These are phyloP conservation scores for Pemphredon lugubris DNA, from an alignment of 2,888 invertebrate species.

Conservation along the genomic window DNA sequence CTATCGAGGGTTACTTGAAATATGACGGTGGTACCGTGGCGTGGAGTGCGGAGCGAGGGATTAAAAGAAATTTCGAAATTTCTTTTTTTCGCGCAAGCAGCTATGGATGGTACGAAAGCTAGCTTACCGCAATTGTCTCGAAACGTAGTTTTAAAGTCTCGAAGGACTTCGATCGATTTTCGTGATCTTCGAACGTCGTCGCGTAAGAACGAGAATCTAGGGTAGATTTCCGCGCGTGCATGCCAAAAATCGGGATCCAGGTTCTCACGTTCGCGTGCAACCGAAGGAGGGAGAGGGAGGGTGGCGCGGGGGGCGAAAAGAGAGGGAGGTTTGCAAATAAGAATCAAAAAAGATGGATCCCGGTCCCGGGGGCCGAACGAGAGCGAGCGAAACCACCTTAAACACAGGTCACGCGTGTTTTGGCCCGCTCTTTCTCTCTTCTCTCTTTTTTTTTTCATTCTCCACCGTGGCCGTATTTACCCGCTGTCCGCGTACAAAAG, in stretches of 20 bases:
- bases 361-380: constrained; percentile 45
- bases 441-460: no score
- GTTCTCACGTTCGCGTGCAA: constrained; percentile 76
- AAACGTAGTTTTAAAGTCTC: no score
- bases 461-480: constrained; percentile 59
- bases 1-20: no score
- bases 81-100: no score
- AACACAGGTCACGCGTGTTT: constrained; percentile 79
- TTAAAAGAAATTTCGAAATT: no score
- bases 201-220: no score
- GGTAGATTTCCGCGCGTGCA: constrained; percentile 39
- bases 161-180: no score
- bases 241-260: constrained; percentile 56
- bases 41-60: no score
- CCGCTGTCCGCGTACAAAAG: constrained; percentile 68
- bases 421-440: constrained; percentile 50
- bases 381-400: constrained; percentile 72
- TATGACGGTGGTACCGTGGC: no score
- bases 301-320: constrained; percentile 33
- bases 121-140: no score
- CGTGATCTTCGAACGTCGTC: no score
- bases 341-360: constrained; percentile 56
- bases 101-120: no score
- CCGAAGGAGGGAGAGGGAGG: constrained; percentile 50
- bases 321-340: constrained; percentile 65